Base-by-base conservation (phyloP, 2,113 vertebrate species). In the Heliornis fulica region DNA sequence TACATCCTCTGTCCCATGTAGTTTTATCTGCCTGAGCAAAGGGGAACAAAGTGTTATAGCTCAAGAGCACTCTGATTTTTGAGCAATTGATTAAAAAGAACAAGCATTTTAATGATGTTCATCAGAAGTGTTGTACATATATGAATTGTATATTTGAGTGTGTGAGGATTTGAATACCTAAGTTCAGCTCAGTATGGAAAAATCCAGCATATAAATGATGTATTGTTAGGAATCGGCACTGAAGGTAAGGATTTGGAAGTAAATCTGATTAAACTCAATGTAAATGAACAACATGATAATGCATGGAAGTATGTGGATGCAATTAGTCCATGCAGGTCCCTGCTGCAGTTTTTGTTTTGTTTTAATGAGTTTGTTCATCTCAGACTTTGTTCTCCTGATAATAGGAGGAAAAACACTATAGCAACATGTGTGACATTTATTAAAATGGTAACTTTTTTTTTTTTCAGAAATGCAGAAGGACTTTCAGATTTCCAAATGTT, bases 31-130 rank as follows among this genome's bases (percentile, higher is more conserved):
- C 75, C 65, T 83, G 80, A 76, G 84, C 28, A 91, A 94, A 82
- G 53, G 60, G 38, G 78, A 96, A 95, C 15, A 0, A 50, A 78
- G 22, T 90, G 70, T 89, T 89, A 46, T 36, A 93, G 74, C 63
- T 93, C 91, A 93, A 96, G 50, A 95, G 70, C 54, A 72, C 25
- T 53, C 75, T 91, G 87, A 94, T 93, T 96, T 95, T 83, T 95
- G 43, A 82, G 87, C 57, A 84, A 92, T 78, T 92, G 70, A 90
- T 95, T 94, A 90, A 84, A 94, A 95, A 94, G 89, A 97, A 96
- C 84, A 94, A 95, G 91, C 32, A 61, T 91, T 93, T 91, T 96
- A 91, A 95, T 92, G 84, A 90, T 36, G 65, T 95, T 95, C 84
- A 85, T 91, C 89, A 95, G 69, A 95, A 96, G 34, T 63, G 57